Conservation (phyloP, 92 coral and sea anemone genomes). For the Plumapathes pennacea region DNA sequence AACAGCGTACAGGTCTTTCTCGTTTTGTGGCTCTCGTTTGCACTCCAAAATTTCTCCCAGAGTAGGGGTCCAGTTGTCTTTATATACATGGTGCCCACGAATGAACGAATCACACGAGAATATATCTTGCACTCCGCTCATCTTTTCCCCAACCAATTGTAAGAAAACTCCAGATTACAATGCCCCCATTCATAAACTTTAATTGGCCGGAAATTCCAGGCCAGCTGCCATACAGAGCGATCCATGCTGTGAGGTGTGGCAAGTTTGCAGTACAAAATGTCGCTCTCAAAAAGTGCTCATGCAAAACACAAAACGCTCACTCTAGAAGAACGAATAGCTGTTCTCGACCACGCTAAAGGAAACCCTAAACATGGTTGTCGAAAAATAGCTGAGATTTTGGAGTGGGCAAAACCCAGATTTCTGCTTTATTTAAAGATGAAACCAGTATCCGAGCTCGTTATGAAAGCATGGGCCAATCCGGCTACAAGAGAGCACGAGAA, state of each 20-base stretch:
- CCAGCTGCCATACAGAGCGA: not conserved
- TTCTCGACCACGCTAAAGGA: slow-evolving; percentile 27
- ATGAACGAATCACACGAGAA: slow-evolving; percentile 13
- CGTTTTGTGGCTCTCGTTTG: slow-evolving; percentile 7
- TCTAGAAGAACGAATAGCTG: slow-evolving; percentile 11
- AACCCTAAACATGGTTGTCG: slow-evolving; percentile 24
- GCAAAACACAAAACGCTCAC: slow-evolving; percentile 19
- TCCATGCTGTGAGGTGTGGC: not conserved
- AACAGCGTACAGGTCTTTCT: slow-evolving; percentile 10
- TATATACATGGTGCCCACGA: slow-evolving; percentile 14
- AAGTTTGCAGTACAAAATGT: slow-evolving; percentile 5
- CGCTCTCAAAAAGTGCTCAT: slow-evolving; percentile 3
- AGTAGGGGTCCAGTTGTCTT: slow-evolving; percentile 17
- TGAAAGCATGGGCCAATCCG: slow-evolving; percentile 24
- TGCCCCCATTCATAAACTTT: slow-evolving; percentile 12
- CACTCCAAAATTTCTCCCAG: slow-evolving; percentile 11
- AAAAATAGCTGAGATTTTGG: slow-evolving; percentile 30
- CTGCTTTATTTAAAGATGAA: slow-evolving; percentile 29
- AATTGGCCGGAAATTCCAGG: slow-evolving; percentile 18
- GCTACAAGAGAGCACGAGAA: slow-evolving; percentile 28
- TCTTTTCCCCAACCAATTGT: slow-evolving; percentile 3
- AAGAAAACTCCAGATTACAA: slow-evolving; percentile 9
- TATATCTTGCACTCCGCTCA: slow-evolving; percentile 12
- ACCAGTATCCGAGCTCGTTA: slow-evolving; percentile 24
- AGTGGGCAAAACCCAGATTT: slow-evolving; percentile 27